phyloP scores from a whole-genome alignment of 2,113 vertebrate species.

The Phasianus colchicus region DNA sequence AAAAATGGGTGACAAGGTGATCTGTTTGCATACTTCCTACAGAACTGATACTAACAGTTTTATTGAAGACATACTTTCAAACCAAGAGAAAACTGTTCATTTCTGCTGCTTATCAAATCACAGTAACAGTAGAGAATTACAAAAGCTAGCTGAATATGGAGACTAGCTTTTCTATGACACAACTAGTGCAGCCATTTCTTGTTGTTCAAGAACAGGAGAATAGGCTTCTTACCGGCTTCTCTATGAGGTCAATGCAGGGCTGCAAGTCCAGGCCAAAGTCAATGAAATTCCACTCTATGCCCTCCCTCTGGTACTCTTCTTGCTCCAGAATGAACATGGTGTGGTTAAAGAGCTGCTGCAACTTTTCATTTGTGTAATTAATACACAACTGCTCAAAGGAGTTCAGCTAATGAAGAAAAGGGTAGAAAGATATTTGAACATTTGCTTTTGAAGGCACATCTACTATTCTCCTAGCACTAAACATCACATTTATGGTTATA shows the following conservation, averaged over 20 bases:
- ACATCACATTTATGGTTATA: not conserved
- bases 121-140: not conserved
- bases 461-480: not conserved
- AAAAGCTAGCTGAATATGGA: not conserved
- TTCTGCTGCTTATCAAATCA: not conserved
- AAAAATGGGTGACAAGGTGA: not conserved
- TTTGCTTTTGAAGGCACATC: not conserved
- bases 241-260: constrained; percentile 94
- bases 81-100: not conserved
- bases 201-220: not conserved
- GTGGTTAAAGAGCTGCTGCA: constrained; percentile 93
- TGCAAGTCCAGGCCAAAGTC: constrained; percentile 92
- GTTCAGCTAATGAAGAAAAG: constrained; percentile 84
- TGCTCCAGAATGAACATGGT: constrained; percentile 95
- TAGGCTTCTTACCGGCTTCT: constrained; percentile 88
- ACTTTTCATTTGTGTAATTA: constrained; percentile 92
- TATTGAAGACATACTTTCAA: not conserved
- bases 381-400: constrained; percentile 94
- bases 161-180: not conserved
- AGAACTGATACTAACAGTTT: not conserved
- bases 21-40: not conserved
- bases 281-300: constrained; percentile 96
- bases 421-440: not conserved
- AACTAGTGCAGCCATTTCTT: not conserved
- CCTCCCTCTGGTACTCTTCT: constrained; percentile 92